Evolutionary conservation across 2,113 vertebrate species (phyloP).

Genomic region (Danionella cerebrum): DNA sequence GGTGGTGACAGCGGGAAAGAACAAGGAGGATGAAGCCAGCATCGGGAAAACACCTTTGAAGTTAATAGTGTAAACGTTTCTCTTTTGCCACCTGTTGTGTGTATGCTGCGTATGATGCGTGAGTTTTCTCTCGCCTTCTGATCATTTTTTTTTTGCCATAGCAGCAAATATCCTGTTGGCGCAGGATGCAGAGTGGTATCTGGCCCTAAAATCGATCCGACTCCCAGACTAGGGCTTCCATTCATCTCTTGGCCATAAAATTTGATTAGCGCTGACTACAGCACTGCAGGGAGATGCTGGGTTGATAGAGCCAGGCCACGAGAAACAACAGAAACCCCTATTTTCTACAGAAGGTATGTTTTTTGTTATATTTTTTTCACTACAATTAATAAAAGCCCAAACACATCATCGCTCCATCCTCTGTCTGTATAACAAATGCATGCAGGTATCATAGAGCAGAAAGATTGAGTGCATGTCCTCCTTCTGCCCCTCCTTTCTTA

Average conservation of each 20-base stretch:
- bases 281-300: constrained; percentile 75
- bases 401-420: neutral
- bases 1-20: constrained; percentile 4
- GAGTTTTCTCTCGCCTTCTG: constrained; percentile 35
- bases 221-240: constrained; percentile 79
- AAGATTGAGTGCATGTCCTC: neutral
- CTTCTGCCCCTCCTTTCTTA: neutral
- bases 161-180: constrained; percentile 98
- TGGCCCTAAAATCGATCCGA: constrained; percentile 77
- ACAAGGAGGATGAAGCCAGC: neutral
- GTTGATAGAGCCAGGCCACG: constrained; percentile 73
- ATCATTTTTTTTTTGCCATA: constrained; percentile 77
- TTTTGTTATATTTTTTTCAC: constrained; percentile 15
- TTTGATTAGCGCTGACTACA: constrained; percentile 86
- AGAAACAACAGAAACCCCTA: constrained; percentile 48
- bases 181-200: constrained; percentile 72
- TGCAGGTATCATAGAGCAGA: neutral
- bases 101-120: constrained; percentile 22
- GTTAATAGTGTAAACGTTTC: constrained; percentile 38
- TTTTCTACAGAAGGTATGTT: constrained; percentile 7
- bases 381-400: constrained; percentile 18
- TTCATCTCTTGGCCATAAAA: constrained; percentile 86
- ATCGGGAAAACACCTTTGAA: constrained; percentile 32
- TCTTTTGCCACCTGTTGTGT: constrained; percentile 40
- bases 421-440: neutral